These are phyloP conservation scores for Otolemur garnettii DNA, from an alignment of 2,113 vertebrate genomes.

Conservation along the genomic window DNA sequence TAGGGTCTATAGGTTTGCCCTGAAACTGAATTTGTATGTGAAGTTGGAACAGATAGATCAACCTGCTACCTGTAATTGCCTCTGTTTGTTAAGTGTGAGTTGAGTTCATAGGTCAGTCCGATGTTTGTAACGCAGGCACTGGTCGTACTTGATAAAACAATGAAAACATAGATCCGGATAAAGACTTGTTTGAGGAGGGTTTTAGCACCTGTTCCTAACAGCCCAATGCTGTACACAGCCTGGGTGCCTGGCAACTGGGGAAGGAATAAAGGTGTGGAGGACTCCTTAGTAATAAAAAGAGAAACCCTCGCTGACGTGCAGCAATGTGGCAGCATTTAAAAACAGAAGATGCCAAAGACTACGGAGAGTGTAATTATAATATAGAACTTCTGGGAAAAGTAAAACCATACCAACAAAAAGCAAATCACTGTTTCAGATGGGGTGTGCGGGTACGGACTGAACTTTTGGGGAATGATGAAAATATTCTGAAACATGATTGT, in stretches of 20 bases:
- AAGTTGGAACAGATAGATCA: too few species aligned
- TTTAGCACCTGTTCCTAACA: neutral
- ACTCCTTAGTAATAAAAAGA: neutral
- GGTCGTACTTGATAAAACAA: neutral
- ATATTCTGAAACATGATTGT: neutral
- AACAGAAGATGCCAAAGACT: neutral
- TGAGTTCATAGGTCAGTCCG: too few species aligned
- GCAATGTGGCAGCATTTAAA: neutral
- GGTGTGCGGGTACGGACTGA: neutral
- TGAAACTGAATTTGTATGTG: too few species aligned
- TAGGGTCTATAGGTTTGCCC: too few species aligned
- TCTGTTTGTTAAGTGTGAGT: too few species aligned
- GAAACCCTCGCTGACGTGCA: neutral
- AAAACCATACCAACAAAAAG: neutral
- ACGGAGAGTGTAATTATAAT: neutral
- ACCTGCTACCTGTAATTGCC: too few species aligned
- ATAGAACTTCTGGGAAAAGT: neutral
- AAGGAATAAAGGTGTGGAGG: neutral
- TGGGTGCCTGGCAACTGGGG: neutral
- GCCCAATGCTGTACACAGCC: neutral
- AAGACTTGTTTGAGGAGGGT: neutral
- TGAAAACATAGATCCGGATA: neutral
- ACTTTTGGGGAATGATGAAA: neutral
- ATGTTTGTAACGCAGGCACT: too few species aligned
- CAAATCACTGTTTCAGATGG: neutral